A percentile compares a stretch with the other conserved stretches of the same genome.
Evolutionary conservation across 2,888 invertebrate genomes (phyloP).

Genomic region (Cepaea hortensis): DNA sequence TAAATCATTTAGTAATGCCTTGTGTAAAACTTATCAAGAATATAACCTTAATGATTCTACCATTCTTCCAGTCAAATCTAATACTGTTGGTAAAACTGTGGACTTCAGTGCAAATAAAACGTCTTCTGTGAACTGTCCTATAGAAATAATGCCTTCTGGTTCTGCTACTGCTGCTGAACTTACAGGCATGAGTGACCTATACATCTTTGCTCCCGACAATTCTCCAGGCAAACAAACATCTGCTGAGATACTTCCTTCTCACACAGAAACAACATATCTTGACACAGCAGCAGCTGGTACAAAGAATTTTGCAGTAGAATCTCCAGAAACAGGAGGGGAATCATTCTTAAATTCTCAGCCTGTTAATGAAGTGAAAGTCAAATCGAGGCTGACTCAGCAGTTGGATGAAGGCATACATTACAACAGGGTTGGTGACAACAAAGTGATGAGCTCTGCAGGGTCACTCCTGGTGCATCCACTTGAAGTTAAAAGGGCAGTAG

Average conservation of each 20-base stretch:
- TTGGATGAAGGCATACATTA: constrained; percentile 17
- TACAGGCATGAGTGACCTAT: constrained; percentile 39
- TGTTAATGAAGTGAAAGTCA: constrained; percentile 36
- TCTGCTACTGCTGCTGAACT: background rate
- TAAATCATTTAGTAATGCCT: background rate
- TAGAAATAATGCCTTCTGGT: background rate
- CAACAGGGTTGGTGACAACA: background rate
- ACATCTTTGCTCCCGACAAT: constrained; percentile 7
- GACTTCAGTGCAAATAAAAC: background rate
- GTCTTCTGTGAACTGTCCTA: background rate
- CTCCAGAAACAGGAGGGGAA: background rate
- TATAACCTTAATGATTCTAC: background rate
- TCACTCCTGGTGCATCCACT: background rate
- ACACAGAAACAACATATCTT: background rate
- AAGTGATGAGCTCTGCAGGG: background rate
- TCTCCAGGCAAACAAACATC: constrained; percentile 56
- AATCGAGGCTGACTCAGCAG: constrained; percentile 55
- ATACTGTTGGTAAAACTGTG: background rate
- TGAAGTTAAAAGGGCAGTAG: constrained; percentile 11
- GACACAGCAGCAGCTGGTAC: background rate
- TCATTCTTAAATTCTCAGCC: constrained; percentile 30
- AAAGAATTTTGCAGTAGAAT: background rate
- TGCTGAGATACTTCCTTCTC: background rate
- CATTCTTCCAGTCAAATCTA: background rate
- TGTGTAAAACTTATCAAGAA: background rate